A percentile compares a stretch with the other conserved stretches of the same genome.
Evolutionary conservation across 1,140 invertebrate species (phyloP).

Genomic region (Drosophila novamexicana): DNA sequence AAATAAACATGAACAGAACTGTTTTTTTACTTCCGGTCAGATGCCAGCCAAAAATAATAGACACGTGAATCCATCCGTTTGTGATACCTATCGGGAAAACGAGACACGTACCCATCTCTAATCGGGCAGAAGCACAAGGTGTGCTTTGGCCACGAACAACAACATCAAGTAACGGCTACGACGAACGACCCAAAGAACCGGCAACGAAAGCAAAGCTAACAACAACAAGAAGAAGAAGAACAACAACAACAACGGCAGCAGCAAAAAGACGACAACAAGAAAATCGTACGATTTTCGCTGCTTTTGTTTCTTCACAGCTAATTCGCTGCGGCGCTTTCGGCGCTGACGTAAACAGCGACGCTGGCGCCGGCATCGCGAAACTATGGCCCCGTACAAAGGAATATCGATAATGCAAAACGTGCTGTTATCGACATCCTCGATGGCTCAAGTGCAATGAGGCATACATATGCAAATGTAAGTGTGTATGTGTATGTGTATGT

Average conservation of each 20-base stretch:
- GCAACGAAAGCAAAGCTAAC: constrained; percentile 36
- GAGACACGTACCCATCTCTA: constrained; percentile 1
- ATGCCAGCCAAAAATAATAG: too few species aligned
- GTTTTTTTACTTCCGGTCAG: too few species aligned
- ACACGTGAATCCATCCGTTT: too few species aligned
- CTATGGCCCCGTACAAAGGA: constrained; percentile 29
- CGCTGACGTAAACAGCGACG: constrained; percentile 48
- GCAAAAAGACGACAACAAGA: constrained; percentile 54
- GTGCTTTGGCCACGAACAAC: constrained; percentile 7
- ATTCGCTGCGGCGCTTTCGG: constrained; percentile 25
- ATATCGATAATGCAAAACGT: constrained; percentile 19
- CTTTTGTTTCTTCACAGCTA: constrained; percentile 31
- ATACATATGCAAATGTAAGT: neutral
- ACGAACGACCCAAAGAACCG: constrained; percentile 54
- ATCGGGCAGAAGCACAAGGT: constrained; percentile 18
- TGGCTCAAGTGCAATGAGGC: neutral
- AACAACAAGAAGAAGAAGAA: constrained; percentile 28
- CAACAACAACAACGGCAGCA: constrained; percentile 23
- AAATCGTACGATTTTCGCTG: constrained; percentile 77
- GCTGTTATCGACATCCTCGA: constrained; percentile 25
- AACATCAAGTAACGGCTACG: constrained; percentile 29
- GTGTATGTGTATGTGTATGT: neutral
- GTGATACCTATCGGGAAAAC: neutral
- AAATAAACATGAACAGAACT: too few species aligned
- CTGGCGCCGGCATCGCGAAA: constrained; percentile 21